Evolutionary conservation across 35 echinoderm and acorn worm species (phyloP).

Genomic region (Patiria miniata): DNA sequence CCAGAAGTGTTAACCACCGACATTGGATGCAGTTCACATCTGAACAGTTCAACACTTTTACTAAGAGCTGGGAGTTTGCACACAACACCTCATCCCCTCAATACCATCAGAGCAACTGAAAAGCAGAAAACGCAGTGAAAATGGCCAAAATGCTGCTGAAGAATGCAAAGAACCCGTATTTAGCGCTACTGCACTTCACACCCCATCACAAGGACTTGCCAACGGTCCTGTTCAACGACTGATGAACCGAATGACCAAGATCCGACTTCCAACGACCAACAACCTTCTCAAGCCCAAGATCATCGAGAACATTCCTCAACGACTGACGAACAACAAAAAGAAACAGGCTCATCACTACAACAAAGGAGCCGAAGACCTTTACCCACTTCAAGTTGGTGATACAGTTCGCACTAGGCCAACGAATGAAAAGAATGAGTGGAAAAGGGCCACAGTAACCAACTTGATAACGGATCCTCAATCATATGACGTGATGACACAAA

Average conservation of each 20-base stretch:
- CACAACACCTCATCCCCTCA: too few relatives aligned
- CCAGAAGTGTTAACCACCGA: constrained; percentile 47
- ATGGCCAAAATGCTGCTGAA: constrained; percentile 52
- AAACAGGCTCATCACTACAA: constrained; percentile 51
- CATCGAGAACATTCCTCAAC: not conserved
- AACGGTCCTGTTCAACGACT: constrained; percentile 61
- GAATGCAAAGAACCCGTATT: constrained; percentile 55
- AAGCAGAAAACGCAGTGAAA: constrained; percentile 73
- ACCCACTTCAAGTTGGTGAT: constrained; percentile 38
- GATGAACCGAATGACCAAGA: constrained; percentile 54
- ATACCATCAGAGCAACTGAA: constrained; percentile 67
- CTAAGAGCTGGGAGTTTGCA: constrained; percentile 50
- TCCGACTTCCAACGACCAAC: constrained; percentile 42
- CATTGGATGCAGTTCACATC: constrained; percentile 71
- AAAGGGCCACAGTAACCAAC: not conserved
- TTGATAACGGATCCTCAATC: not conserved
- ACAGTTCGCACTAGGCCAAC: constrained; percentile 52
- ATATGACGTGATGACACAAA: not conserved
- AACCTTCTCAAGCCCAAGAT: constrained; percentile 41
- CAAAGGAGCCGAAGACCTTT: constrained; percentile 42
- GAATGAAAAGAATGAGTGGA: not conserved
- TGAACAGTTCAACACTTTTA: constrained; percentile 50
- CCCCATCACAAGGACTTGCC: constrained; percentile 54
- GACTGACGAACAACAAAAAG: constrained; percentile 23
- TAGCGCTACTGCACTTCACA: constrained; percentile 67